phyloP scores from a whole-genome alignment of 2,888 invertebrate species.

The Drosophila algonquin region DNA sequence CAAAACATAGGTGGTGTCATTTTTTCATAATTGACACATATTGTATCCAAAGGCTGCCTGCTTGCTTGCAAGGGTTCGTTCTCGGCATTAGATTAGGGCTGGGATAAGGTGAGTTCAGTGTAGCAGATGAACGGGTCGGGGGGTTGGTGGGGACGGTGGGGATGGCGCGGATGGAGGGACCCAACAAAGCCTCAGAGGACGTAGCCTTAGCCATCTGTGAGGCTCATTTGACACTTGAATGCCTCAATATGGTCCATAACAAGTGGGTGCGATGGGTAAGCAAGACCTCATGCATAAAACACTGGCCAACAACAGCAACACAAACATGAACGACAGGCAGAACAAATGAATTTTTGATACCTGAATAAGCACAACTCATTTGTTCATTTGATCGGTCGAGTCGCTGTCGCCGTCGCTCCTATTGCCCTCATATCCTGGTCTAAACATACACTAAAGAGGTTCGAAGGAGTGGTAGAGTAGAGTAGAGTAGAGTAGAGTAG shows the following conservation, averaged over 20 bases:
- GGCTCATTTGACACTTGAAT: conserved; percentile 49
- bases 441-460: not conserved
- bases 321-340: conserved; percentile 18
- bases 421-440: not conserved
- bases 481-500: too few species aligned
- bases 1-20: conserved; percentile 2
- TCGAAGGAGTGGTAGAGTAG: conserved; percentile 7
- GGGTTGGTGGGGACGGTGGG: not conserved
- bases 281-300: conserved; percentile 49
- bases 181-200: not conserved
- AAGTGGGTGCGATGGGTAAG: conserved; percentile 36
- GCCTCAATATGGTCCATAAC: conserved; percentile 32
- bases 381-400: conserved; percentile 47
- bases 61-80: not conserved
- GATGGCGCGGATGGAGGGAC: not conserved
- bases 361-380: conserved; percentile 62
- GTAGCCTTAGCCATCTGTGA: conserved; percentile 2
- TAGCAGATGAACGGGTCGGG: not conserved
- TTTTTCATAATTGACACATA: conserved; percentile 40
- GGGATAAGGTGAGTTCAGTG: not conserved
- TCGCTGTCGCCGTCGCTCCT: not conserved
- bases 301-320: conserved; percentile 14
- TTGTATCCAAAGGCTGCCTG: conserved; percentile 4
- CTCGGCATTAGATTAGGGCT: not conserved
- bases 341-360: conserved; percentile 60